Evolutionary conservation across 2,113 vertebrate species (phyloP).

Genomic region (Cebus imitator): DNA sequence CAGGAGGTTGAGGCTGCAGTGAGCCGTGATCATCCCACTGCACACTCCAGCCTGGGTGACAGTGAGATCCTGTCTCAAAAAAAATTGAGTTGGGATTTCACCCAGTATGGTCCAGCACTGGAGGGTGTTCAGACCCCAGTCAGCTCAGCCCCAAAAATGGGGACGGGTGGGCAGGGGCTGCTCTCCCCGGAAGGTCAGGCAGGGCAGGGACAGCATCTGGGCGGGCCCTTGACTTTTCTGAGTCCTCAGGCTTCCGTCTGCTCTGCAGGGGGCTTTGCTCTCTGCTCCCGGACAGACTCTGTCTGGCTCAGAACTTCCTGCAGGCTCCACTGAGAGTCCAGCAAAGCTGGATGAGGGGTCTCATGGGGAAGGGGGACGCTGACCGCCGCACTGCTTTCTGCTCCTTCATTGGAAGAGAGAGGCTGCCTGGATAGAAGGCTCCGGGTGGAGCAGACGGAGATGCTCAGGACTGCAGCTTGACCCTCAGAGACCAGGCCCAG

Average conservation of each 20-base stretch:
- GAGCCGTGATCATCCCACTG: too few species aligned
- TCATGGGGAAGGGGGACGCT: background rate
- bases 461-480: background rate
- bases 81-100: background rate
- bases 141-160: background rate
- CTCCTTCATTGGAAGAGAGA: background rate
- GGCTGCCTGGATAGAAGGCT: fast-evolving
- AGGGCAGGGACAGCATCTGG: fast-evolving
- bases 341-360: too few species aligned
- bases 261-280: too few species aligned
- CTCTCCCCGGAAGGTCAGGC: background rate
- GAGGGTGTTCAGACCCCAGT: background rate
- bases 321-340: background rate
- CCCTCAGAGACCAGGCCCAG: background rate
- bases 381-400: background rate
- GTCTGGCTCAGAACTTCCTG: too few species aligned
- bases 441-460: background rate
- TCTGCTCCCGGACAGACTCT: too few species aligned
- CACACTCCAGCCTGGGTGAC: too few species aligned
- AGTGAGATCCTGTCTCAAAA: too few species aligned
- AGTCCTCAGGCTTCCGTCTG: fast-evolving
- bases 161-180: fast-evolving
- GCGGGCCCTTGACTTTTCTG: fast-evolving
- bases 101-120: background rate
- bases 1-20: too few species aligned